These are phyloP conservation scores for Apistogramma diplotaenia DNA, from an alignment of 2,113 vertebrate genomes.

Conservation along the genomic window DNA sequence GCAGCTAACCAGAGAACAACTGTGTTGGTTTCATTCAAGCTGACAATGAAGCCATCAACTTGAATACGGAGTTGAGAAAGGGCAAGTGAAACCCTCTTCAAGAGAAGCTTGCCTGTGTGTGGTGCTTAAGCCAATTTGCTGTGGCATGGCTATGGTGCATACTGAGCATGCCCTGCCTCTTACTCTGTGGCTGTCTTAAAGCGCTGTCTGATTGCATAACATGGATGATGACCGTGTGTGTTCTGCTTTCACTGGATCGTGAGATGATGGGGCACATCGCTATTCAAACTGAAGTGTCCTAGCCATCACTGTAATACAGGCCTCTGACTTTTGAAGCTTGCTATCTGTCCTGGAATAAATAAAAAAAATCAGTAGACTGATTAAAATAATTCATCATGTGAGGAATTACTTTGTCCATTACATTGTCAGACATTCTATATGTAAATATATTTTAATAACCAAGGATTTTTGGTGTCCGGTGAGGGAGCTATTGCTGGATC, in stretches of 20 bases:
- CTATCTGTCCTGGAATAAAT: conserved; percentile 19
- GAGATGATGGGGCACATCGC: conserved; percentile 53
- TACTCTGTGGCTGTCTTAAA: conserved; percentile 63
- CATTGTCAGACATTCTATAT: not conserved
- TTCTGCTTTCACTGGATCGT: conserved; percentile 61
- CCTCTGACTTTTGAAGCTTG: conserved; percentile 39
- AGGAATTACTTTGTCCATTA: conserved; percentile 27
- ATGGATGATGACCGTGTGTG: conserved; percentile 66
- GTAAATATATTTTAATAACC: not conserved
- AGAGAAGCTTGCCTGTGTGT: conserved; percentile 64
- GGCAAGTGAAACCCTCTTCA: conserved; percentile 64
- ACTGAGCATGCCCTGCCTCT: conserved; percentile 72
- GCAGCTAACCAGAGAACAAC: conserved; percentile 15
- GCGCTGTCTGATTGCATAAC: conserved; percentile 74
- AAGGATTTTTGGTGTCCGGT: not conserved
- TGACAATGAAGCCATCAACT: conserved; percentile 49
- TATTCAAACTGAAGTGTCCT: conserved; percentile 52
- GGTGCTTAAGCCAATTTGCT: conserved; percentile 75
- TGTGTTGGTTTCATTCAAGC: conserved; percentile 57
- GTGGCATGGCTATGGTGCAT: conserved; percentile 62
- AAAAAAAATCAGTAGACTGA: conserved; percentile 7
- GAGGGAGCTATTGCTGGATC: not conserved
- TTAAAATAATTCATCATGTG: not conserved
- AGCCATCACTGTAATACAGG: conserved; percentile 27
- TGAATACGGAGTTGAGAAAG: conserved; percentile 60